These are phyloP conservation scores for Neomonachus schauinslandi DNA, from an alignment of 2,113 vertebrate genomes.

Conservation along the genomic window DNA sequence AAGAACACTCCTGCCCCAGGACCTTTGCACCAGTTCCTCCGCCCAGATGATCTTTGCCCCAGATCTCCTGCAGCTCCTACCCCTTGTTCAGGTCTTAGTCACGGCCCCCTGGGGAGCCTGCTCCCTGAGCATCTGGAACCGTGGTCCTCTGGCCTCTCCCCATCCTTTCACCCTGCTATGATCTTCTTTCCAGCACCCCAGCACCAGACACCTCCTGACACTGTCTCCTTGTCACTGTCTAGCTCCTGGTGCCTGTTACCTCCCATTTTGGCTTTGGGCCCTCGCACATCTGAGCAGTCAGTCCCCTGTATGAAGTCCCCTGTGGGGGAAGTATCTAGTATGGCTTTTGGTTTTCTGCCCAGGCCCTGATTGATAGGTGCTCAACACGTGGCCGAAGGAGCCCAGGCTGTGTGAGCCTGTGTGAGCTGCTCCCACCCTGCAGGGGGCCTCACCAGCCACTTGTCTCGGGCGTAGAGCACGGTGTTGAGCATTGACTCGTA, in stretches of 20 bases:
- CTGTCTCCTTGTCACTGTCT: background rate
- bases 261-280: background rate
- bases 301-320: background rate
- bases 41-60: background rate
- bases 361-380: fast-evolving
- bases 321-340: fast-evolving
- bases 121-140: background rate
- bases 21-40: background rate
- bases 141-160: background rate
- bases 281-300: fast-evolving
- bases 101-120: background rate
- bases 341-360: background rate
- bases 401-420: fast-evolving
- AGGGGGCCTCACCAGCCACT: conserved; percentile 92
- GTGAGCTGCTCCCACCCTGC: fast-evolving
- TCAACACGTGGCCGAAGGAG: background rate
- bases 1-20: background rate
- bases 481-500: conserved; percentile 98
- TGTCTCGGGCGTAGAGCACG: conserved; percentile 94
- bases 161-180: too few species aligned
- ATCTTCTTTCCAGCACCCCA: background rate
- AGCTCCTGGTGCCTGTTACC: background rate
- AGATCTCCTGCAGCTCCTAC: background rate
- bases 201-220: background rate
- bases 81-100: background rate